Percentiles rank a stretch among this genome's conserved stretches.
phyloP scores from a whole-genome alignment of 2,888 invertebrate species.

The Mesochorus sp. region DNA sequence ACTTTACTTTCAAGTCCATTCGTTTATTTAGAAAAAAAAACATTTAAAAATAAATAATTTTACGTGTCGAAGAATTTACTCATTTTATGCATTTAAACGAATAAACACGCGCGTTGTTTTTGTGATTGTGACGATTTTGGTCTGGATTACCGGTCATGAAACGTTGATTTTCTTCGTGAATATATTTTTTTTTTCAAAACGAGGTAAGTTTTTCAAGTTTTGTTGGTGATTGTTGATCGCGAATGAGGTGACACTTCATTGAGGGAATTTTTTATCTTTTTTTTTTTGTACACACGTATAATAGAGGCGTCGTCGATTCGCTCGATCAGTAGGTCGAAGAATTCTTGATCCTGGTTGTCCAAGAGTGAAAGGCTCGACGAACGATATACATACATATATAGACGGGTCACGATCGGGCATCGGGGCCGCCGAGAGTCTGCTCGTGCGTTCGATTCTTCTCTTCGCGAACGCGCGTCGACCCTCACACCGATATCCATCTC shows the following conservation, averaged over 20 bases:
- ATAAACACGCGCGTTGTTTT: conserved; percentile 33
- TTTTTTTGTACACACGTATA: too few species aligned
- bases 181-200: too few species aligned
- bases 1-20: background rate
- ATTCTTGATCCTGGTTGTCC: conserved; percentile 61
- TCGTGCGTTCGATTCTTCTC: conserved; percentile 57
- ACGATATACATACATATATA: conserved; percentile 6
- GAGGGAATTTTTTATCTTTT: background rate
- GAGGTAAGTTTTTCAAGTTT: conserved; percentile 37
- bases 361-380: conserved; percentile 60
- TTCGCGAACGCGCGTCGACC: conserved; percentile 41
- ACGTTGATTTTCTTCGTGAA: background rate
- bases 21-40: background rate
- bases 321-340: conserved; percentile 59
- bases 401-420: conserved; percentile 60
- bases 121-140: conserved; percentile 57
- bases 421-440: conserved; percentile 45
- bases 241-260: background rate
- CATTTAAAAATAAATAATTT: too few species aligned
- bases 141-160: conserved; percentile 52
- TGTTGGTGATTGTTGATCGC: background rate
- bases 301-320: conserved; percentile 25
- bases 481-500: conserved; percentile 58
- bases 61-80: too few species aligned
- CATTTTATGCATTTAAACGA: too few species aligned